These are phyloP conservation scores for Anguilla obscura DNA, from an alignment of 2,797 vertebrate genomes.

Conservation along the genomic window DNA sequence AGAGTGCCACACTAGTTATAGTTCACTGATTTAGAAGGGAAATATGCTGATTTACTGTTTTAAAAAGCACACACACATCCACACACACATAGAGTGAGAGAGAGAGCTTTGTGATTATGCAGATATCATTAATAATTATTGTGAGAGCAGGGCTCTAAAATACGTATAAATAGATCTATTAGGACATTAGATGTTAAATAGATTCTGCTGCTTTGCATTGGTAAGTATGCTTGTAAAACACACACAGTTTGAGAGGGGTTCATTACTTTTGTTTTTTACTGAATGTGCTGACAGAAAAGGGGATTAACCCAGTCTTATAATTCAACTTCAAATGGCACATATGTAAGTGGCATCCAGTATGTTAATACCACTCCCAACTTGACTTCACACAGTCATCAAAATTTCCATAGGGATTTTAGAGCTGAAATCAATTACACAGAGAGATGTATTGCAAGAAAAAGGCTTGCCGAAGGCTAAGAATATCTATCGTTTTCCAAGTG, in stretches of 20 bases:
- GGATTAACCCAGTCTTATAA: conserved; percentile 14
- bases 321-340: conserved; percentile 1
- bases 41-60: background rate
- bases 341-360: conserved; percentile 12
- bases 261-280: conserved; percentile 23
- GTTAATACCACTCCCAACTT: conserved; percentile 1
- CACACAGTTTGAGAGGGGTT: conserved; percentile 6
- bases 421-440: background rate
- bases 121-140: conserved; percentile 15
- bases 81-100: no score
- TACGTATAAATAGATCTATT: conserved; percentile 34
- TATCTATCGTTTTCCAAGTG: background rate
- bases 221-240: background rate
- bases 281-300: conserved; percentile 18
- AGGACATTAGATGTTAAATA: conserved; percentile 17
- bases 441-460: background rate
- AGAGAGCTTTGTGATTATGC: conserved; percentile 14
- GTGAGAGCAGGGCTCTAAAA: background rate
- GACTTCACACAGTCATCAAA: conserved; percentile 10
- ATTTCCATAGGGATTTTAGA: background rate
- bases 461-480: background rate
- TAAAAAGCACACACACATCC: background rate
- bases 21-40: background rate
- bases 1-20: background rate
- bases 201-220: conserved; percentile 22